Evolutionary conservation across 2,113 vertebrate species (phyloP), one percentile per base, ranked within the genome.

Genomic region (Pseudolaguvia tuberculata): DNA sequence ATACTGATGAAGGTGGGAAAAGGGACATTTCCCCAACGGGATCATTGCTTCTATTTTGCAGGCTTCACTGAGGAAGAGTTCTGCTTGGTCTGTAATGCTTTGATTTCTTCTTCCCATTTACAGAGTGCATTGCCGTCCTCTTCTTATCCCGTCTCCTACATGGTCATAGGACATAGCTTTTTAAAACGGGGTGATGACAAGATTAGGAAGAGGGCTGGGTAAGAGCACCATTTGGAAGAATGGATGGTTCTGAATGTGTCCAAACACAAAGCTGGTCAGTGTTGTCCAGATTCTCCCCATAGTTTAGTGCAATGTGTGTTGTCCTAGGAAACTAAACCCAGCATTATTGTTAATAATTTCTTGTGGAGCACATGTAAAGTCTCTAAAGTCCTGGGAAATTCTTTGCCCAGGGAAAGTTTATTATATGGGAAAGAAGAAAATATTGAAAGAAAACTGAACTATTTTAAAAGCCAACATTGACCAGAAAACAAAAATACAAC

Each of bases 221-320:
- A 74, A 77, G 67, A 84, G 83, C 80, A 81, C 80, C 83, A 78
- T 78, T 67, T 31, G 50, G 71, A 81, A 57, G 65, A 77, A 70
- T 70, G 66, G 48, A 57, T 53, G 71, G 63, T 72, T 61, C 31
- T 63, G 29, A 66, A 50, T 69, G 42, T 53, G 72, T 62, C 53
- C 39, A 67, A 65, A 14, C 29, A 68, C 66, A 58, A 58, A 58
- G 68, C 66, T 52, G n/a, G 27, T 71, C 62, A 77, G 69, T 80
- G 52, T 31, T 65, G n/a, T 59, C 73, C 56, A 75, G 58, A 70
- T 21, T 42, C n/a, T 47, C n/a, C 45, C 55, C n/a, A 55, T 29
- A 59, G 63, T 18, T 75, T 55, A 79, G 58, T 66, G 59, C 65
- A 57, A 67, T 39, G 48, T 35, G 52, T 50, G 23, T 73, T 51